Base-by-base conservation (phyloP, 1,140 invertebrate species). In the Theocolax elegans region DNA sequence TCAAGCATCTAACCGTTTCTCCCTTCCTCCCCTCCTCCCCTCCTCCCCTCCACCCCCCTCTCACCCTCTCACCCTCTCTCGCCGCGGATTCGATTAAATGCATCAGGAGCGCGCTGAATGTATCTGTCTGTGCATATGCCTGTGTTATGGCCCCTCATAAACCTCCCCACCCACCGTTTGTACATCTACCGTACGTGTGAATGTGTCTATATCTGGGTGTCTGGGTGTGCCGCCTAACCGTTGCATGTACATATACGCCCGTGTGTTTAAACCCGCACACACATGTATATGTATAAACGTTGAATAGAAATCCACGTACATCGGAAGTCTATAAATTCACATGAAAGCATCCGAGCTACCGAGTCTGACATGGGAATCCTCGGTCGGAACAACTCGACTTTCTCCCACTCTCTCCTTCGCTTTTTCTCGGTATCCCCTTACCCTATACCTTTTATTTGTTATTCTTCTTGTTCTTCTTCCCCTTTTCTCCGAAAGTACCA, bases 331-430 rank as follows among this genome's bases (percentile, higher is more conserved):
- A 63, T 63, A 63, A 63, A 63, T 63, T 29, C 8, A 49, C 15
- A 38, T 49, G 58, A 29, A 60, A 60, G 58, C 58, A 27, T 59
- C 21, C 56, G 56, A 59, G 21, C 13, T 13, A 40, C 13, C 38
- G 23, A 25, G 35, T 31, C 35, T 21, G 42, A 67, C 66, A 49
- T 49, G 53, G 19, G 49, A 59, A 75, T 74, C 72, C 74, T 73
- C 58, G 71, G 44, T 58, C 35, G 27, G n/a, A 54, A 19, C 51
- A 31, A 54, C n/a, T 21, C 1, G 19, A 25, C 27, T 56, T 40
- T 42, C n/a, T 58, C 35, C 19, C 21, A 21, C 12, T 21, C 19
- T n/a, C n/a, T n/a, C n/a, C 10, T 17, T 31, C 27, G 25, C 51
- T 31, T 31, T 17, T 53, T 31, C 13, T 35, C 10, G 10, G 31